Evolutionary conservation across 1,140 invertebrate genomes (phyloP).

Genomic region (Melipona quadrifasciata): DNA sequence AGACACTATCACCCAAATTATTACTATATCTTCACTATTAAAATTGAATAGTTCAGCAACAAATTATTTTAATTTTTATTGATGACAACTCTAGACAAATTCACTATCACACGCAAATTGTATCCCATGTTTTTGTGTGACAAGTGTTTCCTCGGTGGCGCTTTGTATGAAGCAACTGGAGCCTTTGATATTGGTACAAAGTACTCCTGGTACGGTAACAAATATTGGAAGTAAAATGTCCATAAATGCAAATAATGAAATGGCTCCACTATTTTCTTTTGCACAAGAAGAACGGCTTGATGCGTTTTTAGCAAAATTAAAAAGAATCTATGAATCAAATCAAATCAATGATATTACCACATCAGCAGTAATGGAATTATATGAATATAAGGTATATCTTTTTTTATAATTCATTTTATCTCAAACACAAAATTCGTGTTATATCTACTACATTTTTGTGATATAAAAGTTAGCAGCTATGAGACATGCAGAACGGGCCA

Average conservation of each 20-base stretch:
- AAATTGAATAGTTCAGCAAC: not conserved
- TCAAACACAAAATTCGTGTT: not conserved
- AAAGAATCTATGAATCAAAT: constrained; percentile 76
- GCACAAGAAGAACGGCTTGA: constrained; percentile 82
- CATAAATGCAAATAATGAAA: constrained; percentile 46
- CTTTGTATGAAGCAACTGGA: constrained; percentile 80
- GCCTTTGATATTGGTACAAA: constrained; percentile 75
- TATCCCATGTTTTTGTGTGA: constrained; percentile 48
- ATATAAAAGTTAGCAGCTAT: constrained; percentile 77
- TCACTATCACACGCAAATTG: constrained; percentile 33
- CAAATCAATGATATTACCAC: constrained; percentile 83
- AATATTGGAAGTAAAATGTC: constrained; percentile 47
- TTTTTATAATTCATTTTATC: not conserved
- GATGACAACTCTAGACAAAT: constrained; percentile 36
- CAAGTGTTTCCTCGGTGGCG: constrained; percentile 77
- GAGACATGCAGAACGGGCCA: constrained; percentile 80
- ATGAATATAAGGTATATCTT: constrained; percentile 84
- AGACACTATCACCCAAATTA: not conserved
- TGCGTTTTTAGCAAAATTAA: constrained; percentile 79
- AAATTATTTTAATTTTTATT: constrained; percentile 30
- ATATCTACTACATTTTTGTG: constrained; percentile 16
- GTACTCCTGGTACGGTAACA: constrained; percentile 55
- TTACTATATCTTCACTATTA: not conserved
- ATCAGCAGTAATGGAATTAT: constrained; percentile 87
- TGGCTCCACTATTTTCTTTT: constrained; percentile 74